Evolutionary conservation across 2,888 invertebrate species (phyloP).

Genomic region (Biston betularia): DNA sequence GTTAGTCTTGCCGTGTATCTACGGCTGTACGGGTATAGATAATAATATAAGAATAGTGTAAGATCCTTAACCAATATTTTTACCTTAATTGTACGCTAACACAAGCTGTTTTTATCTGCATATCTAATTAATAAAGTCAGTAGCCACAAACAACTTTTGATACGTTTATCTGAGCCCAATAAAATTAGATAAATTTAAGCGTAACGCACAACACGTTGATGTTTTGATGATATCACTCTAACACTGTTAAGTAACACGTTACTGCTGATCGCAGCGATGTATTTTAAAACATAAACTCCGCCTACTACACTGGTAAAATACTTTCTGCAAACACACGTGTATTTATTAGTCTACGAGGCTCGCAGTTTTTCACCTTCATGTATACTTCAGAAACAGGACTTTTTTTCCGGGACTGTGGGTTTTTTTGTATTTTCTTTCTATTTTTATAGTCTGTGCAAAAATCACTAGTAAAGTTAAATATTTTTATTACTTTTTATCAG

Average conservation of each 20-base stretch:
- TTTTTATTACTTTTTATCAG: too few species aligned
- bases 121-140: not conserved
- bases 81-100: not conserved
- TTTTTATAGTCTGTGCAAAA: too few species aligned
- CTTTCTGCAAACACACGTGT: too few species aligned
- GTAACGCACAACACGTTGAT: constrained; percentile 1
- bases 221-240: not conserved
- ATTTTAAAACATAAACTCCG: not conserved
- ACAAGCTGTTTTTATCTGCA: not conserved
- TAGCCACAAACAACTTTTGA: not conserved
- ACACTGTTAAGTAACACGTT: not conserved
- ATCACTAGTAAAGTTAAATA: too few species aligned
- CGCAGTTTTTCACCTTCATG: too few species aligned
- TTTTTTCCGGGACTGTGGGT: too few species aligned
- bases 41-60: not conserved
- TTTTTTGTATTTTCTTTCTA: too few species aligned
- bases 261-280: not conserved
- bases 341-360: too few species aligned
- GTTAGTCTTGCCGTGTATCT: too few species aligned
- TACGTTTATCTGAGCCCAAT: not conserved
- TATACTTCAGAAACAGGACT: too few species aligned
- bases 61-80: not conserved
- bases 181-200: not conserved
- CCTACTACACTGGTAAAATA: not conserved
- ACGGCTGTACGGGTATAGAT: not conserved